Evolutionary conservation across 2,888 invertebrate genomes (phyloP), one percentile per base, ranked within the genome.

Genomic region (Andrena haemorrhoa): DNA sequence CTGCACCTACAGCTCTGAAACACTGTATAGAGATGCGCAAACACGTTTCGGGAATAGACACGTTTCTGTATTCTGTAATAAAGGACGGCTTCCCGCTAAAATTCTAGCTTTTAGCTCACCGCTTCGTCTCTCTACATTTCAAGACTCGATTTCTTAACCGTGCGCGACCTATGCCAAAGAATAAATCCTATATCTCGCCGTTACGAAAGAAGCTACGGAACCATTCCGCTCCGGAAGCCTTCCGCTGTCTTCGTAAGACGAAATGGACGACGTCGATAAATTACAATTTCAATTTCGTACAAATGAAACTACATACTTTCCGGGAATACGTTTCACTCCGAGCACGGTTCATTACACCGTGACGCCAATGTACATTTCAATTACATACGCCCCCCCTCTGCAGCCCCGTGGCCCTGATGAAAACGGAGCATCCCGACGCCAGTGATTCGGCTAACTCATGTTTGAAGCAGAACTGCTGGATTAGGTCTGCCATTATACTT

Each of bases 291-390:
- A 84, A 84, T 85, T 84, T 84, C 71, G 74, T 56, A 81, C 84
- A 77, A 81, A 84, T 81, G 85, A 77, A 81, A 77, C 75, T 84
- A 74, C 81, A 73, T 84, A 75, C 79, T 84, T 84, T 84, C 85
- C 51, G 51, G 49, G 66, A 84, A 85, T 74, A 80, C 73, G 66
- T 68, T 79, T 68, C 66, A 71, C 65, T 69, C 41, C n/a, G 53
- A 47, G 64, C 26, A 3, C 6, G 73, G 73, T 82, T 83, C 83
- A 82, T 85, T 81, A 85, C 81, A 47, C 76, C 69, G 65, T 73
- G 75, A 84, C 72, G 79, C 58, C 84, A 61, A 84, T 84, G 74
- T 84, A 84, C 84, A 84, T 84, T 84, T 84, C 81, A 84, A 84
- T 84, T 84, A 77, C 75, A 81, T 63, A 47, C 29, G 63, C 47